A percentile compares a stretch with the other conserved stretches of the same genome.
These are phyloP conservation scores for Bombyx huttoni DNA, from an alignment of 2,888 invertebrate genomes.

Conservation along the genomic window DNA sequence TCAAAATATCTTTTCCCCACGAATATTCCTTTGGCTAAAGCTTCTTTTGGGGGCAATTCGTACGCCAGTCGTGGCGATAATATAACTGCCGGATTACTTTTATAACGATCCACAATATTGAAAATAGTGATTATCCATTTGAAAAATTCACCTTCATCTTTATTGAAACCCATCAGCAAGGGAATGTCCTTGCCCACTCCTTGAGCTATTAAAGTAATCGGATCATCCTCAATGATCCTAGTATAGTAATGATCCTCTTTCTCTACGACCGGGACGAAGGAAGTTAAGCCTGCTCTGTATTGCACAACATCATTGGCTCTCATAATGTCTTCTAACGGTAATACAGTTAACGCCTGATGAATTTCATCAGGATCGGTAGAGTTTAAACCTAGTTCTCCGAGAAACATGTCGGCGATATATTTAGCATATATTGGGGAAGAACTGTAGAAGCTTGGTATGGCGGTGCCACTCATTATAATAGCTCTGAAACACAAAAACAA, in stretches of 20 bases:
- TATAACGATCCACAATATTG: slow-evolving; percentile 6
- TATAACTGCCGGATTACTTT: slow-evolving; percentile 21
- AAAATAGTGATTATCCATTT: slow-evolving; percentile 5
- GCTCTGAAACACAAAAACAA: slow-evolving; percentile 11
- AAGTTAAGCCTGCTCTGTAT: slow-evolving; percentile 10
- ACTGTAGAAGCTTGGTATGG: slow-evolving; percentile 13
- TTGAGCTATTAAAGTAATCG: slow-evolving; percentile 15
- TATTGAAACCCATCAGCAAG: slow-evolving; percentile 16
- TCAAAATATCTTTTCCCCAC: slow-evolving; percentile 14
- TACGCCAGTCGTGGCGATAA: slow-evolving; percentile 12
- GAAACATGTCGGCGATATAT: slow-evolving; percentile 11
- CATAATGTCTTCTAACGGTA: slow-evolving; percentile 24
- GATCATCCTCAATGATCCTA: slow-evolving; percentile 21
- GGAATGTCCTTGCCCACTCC: slow-evolving; percentile 22
- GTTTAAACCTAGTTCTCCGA: slow-evolving; percentile 43
- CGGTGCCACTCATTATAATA: slow-evolving; percentile 16
- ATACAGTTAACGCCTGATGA: slow-evolving; percentile 13
- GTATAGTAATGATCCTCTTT: slow-evolving; percentile 11
- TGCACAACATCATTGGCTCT: slow-evolving; percentile 15
- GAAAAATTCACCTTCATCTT: slow-evolving; percentile 13
- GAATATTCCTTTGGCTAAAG: slow-evolving; percentile 9
- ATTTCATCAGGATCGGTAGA: slow-evolving; percentile 17
- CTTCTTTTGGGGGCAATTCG: slow-evolving; percentile 8
- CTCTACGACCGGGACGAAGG: slow-evolving; percentile 23
- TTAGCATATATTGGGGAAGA: slow-evolving; percentile 16